Base-by-base conservation (phyloP, 2,113 vertebrate genomes). In the Mesitornis unicolor region DNA sequence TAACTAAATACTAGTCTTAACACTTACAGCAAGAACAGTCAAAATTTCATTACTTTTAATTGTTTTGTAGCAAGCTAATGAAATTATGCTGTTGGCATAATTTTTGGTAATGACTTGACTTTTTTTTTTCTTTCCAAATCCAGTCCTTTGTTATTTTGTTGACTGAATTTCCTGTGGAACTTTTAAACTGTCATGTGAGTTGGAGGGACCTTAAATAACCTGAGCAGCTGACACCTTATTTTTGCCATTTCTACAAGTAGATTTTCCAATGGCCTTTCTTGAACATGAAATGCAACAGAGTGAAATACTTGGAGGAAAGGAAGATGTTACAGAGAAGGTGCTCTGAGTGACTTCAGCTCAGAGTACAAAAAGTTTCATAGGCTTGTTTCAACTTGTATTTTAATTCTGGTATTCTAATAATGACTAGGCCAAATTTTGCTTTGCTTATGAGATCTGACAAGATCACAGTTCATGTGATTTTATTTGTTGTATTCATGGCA, bases 391-490 rank as follows among this genome's bases (percentile, higher is more conserved):
- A 40, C 24, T 48, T 95, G 4, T 57, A 38, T 82, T 84, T 78
- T 38, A 82, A 69, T 43, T 73, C 33, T 89, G 31, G 35, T 75
- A 10, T 33, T 43, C 42, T 88, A n/a, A 59, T 90, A 73, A 74
- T 60, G 91, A 54, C 78, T 90, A 50, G 31, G 64, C 51, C 48
- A 24, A n/a, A 45, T 89, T 65, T 90, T 76, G 36, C 70, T 70
- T 86, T 76, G 71, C 81, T 96, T 91, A 95, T 87, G 78, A 95
- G 69, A 94, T 89, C 65, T 95, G 91, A 96, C 95, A 96, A 79
- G 94, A 93, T 90, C 88, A 28, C 54, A 2, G 16, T 88, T 78
- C 84, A 43, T 68, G 84, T 95, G 90, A 94, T 95, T 95, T 89
- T 76, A 36, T 95, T 95, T 93, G 65, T 75, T 91, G 70, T 89